A percentile compares a stretch with the other conserved stretches of the same genome.
Evolutionary conservation across 1,140 invertebrate genomes (phyloP).

Genomic region (Drosophila sechellia): DNA sequence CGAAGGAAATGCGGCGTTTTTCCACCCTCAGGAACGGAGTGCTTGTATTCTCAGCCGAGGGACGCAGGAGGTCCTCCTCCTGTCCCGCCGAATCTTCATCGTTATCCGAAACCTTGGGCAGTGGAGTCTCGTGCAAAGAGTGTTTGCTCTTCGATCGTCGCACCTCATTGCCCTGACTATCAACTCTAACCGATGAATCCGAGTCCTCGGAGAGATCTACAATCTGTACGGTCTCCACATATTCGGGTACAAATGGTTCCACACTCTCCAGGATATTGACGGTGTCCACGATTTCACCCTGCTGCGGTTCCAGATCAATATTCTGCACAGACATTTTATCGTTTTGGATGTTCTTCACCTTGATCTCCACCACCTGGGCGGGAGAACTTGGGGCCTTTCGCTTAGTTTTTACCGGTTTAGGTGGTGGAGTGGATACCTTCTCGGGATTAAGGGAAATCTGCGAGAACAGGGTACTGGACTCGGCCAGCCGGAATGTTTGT

Average conservation of each 20-base stretch:
- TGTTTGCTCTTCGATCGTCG: constrained; percentile 71
- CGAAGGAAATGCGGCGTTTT: constrained; percentile 81
- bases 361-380: constrained; percentile 78
- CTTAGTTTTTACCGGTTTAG: constrained; percentile 62
- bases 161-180: constrained; percentile 61
- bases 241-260: constrained; percentile 78
- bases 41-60: constrained; percentile 59
- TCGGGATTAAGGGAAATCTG: constrained; percentile 86
- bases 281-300: constrained; percentile 79
- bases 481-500: constrained; percentile 87
- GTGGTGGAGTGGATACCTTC: constrained; percentile 23
- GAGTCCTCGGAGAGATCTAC: constrained; percentile 81
- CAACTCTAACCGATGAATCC: constrained; percentile 70
- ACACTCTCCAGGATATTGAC: constrained; percentile 83
- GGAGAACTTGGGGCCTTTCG: constrained; percentile 60
- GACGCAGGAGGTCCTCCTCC: constrained; percentile 57
- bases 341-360: constrained; percentile 76
- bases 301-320: constrained; percentile 67
- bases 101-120: constrained; percentile 19
- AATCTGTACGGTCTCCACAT: constrained; percentile 83
- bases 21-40: constrained; percentile 75
- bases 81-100: constrained; percentile 16
- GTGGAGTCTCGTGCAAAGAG: constrained; percentile 50
- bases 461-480: constrained; percentile 89
- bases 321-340: constrained; percentile 84